Conservation (phyloP, 2,888 invertebrate genomes). For the Papilio demoleus region DNA sequence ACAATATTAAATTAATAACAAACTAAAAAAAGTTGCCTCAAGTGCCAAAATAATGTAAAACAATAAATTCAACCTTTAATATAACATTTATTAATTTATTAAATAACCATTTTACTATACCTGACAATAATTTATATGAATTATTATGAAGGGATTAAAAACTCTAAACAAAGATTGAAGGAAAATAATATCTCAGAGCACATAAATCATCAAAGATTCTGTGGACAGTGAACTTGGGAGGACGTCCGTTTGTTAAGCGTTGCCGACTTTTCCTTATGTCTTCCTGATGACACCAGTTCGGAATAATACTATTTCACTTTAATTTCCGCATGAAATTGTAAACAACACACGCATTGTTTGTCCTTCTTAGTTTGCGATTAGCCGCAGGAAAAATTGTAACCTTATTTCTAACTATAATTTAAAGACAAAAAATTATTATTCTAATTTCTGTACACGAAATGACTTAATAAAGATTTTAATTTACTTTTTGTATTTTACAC, state of each 20-base stretch:
- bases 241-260: conserved; percentile 53
- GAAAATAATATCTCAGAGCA: conserved; percentile 49
- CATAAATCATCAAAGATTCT: conserved; percentile 60
- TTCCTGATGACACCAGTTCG: conserved; percentile 56
- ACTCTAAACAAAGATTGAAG: conserved; percentile 46
- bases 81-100: neutral
- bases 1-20: too few species aligned
- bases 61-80: neutral
- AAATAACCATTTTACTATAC: neutral
- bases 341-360: conserved; percentile 31
- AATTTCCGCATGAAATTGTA: conserved; percentile 47
- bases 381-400: conserved; percentile 16
- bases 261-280: conserved; percentile 64
- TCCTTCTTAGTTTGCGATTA: conserved; percentile 40
- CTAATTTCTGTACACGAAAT: neutral
- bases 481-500: neutral
- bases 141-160: too few species aligned
- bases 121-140: too few species aligned
- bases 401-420: conserved; percentile 15
- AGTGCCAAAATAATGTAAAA: neutral
- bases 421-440: neutral
- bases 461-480: neutral
- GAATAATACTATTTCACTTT: conserved; percentile 50
- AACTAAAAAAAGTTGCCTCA: too few species aligned
- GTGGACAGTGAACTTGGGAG: conserved; percentile 50